Percentiles rank a stretch among this genome's conserved stretches.
Conservation (phyloP, 2,888 invertebrate genomes). For the Brachyptera putata region DNA sequence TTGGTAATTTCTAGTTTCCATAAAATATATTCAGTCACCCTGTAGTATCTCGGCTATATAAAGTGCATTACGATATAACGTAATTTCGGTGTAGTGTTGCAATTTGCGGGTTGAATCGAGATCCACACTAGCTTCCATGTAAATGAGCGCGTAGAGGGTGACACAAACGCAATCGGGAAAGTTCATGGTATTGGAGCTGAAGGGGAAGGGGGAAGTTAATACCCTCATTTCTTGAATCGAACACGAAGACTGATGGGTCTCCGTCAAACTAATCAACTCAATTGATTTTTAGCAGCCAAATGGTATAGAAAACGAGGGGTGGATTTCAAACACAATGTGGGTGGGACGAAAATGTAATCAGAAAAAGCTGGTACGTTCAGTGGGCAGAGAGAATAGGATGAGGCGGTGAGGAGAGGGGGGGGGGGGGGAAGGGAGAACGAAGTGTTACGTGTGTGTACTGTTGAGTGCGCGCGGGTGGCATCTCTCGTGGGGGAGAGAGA, state of each 20-base stretch:
- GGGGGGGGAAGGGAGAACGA: too few relatives aligned
- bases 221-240: slow-evolving; percentile 33
- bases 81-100: slow-evolving; percentile 29
- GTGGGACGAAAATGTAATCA: slow-evolving; percentile 29
- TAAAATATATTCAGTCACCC: not conserved
- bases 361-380: slow-evolving; percentile 19
- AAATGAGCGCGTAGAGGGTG: slow-evolving; percentile 18
- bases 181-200: slow-evolving; percentile 5
- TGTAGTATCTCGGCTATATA: not conserved
- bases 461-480: not conserved
- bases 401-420: not conserved
- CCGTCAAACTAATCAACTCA: slow-evolving; percentile 43
- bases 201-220: slow-evolving; percentile 21
- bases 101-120: slow-evolving; percentile 18
- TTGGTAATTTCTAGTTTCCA: too few relatives aligned
- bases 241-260: slow-evolving; percentile 27
- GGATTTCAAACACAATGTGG: slow-evolving; percentile 6
- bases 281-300: slow-evolving; percentile 36
- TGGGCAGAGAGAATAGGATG: not conserved
- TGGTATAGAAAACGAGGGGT: slow-evolving; percentile 33
- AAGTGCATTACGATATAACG: slow-evolving; percentile 24
- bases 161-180: slow-evolving; percentile 19
- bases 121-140: slow-evolving; percentile 14
- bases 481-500: not conserved
- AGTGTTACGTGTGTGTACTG: too few relatives aligned